Evolutionary conservation across 2,797 vertebrate species (phyloP).

Genomic region (Muscicapa striata): DNA sequence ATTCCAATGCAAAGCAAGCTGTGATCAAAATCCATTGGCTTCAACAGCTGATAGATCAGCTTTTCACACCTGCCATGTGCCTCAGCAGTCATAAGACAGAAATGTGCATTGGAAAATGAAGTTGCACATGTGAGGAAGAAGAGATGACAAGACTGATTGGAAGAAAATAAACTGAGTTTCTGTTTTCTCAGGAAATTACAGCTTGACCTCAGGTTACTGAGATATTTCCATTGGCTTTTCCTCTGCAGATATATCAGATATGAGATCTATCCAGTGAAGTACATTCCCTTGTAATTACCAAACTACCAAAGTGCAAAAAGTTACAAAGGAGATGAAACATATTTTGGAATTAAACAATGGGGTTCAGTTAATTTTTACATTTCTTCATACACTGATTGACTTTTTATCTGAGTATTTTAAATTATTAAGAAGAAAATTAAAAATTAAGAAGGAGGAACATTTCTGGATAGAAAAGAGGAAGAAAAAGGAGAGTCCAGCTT

Average conservation of each 20-base stretch:
- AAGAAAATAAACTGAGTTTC: not conserved
- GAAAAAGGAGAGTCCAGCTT: not conserved
- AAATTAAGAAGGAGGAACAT: not conserved
- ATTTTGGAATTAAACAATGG: not conserved
- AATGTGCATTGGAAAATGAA: not conserved
- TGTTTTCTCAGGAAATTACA: constrained; percentile 24
- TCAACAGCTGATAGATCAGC: not conserved
- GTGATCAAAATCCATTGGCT: not conserved
- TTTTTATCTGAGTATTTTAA: not conserved
- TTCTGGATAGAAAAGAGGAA: not conserved
- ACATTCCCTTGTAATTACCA: not conserved
- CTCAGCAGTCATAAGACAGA: not conserved
- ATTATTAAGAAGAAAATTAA: not conserved
- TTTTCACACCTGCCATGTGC: not conserved
- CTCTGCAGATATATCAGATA: not conserved
- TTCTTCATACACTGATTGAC: not conserved
- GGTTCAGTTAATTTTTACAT: not conserved
- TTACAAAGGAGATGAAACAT: not conserved
- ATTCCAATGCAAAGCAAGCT: not conserved
- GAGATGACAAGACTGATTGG: constrained; percentile 7
- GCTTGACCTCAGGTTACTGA: constrained; percentile 21
- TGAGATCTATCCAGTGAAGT: not conserved
- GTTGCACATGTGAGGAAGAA: not conserved
- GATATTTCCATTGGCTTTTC: constrained; percentile 23
- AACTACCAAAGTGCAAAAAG: not conserved